phyloP scores from a whole-genome alignment of 2,888 invertebrate genomes.

The Diadromus collaris region DNA sequence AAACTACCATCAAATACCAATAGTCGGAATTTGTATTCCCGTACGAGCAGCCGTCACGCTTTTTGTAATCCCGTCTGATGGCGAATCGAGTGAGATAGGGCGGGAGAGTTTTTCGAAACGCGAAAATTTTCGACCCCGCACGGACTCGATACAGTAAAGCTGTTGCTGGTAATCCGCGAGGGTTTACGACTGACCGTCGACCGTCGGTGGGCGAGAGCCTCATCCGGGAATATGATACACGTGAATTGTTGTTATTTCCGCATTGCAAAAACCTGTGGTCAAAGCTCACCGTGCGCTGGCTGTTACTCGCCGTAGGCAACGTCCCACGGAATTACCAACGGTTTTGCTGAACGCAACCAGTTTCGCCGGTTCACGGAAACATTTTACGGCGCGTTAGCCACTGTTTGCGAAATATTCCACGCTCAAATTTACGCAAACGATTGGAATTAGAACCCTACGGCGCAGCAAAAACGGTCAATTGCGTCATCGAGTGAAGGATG shows the following conservation, averaged over 20 bases:
- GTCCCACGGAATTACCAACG: neutral
- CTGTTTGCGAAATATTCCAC: neutral
- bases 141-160: neutral
- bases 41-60: constrained; percentile 9
- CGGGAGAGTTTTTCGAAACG: constrained; percentile 27
- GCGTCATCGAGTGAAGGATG: neutral
- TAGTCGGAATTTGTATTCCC: neutral
- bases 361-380: neutral
- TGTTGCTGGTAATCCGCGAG: constrained; percentile 29
- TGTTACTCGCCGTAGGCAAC: constrained; percentile 14
- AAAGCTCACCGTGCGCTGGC: constrained; percentile 24
- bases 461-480: neutral
- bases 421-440: neutral
- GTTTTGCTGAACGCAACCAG: constrained; percentile 2
- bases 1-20: neutral
- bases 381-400: neutral
- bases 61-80: constrained; percentile 38
- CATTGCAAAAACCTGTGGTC: constrained; percentile 49
- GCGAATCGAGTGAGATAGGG: constrained; percentile 16
- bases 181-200: constrained; percentile 27
- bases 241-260: constrained; percentile 48
- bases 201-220: constrained; percentile 7
- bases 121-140: neutral
- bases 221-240: constrained; percentile 46
- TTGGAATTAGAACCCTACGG: neutral